phyloP scores from a whole-genome alignment of 2,113 vertebrate species.

The Lepisosteus osseus region DNA sequence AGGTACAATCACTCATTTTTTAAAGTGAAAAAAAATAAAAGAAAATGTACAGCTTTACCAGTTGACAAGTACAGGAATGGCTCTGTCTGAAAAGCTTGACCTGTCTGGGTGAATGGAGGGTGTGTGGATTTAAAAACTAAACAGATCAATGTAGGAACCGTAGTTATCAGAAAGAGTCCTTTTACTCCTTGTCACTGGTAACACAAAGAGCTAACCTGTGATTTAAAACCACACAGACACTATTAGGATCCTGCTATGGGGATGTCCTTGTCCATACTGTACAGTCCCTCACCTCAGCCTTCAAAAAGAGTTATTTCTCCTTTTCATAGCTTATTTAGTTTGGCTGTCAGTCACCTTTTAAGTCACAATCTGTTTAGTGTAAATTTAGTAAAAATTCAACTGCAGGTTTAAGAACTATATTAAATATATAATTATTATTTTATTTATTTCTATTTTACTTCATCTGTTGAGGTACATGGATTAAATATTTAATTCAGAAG shows the following conservation, averaged over 20 bases:
- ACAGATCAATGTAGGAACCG: neutral
- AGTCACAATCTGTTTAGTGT: conserved; percentile 28
- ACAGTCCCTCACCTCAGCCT: conserved; percentile 26
- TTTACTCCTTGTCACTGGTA: neutral
- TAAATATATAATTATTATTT: conserved; percentile 19
- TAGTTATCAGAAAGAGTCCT: neutral
- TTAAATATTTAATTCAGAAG: conserved; percentile 67
- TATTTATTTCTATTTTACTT: too few relatives aligned
- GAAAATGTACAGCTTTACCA: neutral
- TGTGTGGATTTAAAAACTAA: conserved; percentile 23
- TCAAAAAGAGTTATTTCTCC: conserved; percentile 15
- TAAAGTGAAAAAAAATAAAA: neutral
- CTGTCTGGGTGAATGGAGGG: conserved; percentile 7
- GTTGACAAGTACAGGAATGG: neutral
- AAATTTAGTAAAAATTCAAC: conserved; percentile 27
- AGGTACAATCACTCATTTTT: conserved; percentile 14
- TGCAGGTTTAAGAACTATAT: conserved; percentile 35
- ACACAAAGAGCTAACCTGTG: conserved; percentile 23
- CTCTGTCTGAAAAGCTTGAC: conserved; percentile 9
- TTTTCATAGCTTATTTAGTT: conserved; percentile 31
- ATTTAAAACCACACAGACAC: conserved; percentile 28
- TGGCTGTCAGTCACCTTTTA: conserved; percentile 28
- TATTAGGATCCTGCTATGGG: conserved; percentile 30
- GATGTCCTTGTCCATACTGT: conserved; percentile 9
- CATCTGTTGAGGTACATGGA: neutral